Base-by-base conservation (phyloP, 2,888 invertebrate species). In the Iphiclides podalirius region DNA sequence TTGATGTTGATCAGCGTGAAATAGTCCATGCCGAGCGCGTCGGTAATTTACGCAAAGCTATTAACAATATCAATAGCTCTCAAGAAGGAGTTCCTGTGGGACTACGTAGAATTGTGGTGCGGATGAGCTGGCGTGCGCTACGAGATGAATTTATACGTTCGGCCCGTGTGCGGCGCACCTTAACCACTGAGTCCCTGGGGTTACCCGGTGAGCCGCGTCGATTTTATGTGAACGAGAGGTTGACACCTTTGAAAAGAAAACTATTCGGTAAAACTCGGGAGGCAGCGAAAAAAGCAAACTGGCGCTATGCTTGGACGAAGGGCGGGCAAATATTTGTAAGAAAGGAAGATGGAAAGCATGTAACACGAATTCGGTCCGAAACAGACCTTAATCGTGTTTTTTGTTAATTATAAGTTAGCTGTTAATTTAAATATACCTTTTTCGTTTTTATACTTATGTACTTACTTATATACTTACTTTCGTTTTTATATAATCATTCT, bases 151-250 rank as follows among this genome's bases (percentile, higher is more conserved):
- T 42, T 11, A n/a, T 43, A 14, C 34, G 26, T 9, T 26, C 43
- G n/a, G 31, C 36, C 12, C 36, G 28, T 1, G 36, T 47, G 12
- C 47, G 47, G 35, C 43, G 1, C 35, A 43, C n/a, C n/a, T n/a
- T n/a, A n/a, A n/a, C n/a, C n/a, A n/a, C n/a, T n/a, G n/a, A n/a
- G n/a, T n/a, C n/a, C 15, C 34, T 43, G 35, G 20, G 20, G 13
- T 2, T 43, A 6, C 2, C 43, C 1, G 43, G 43, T 0, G 15
- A 14, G 14, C 23, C 9, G 15, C 26, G 9, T 4, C 23, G 9
- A n/a, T 8, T 39, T 4, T 39, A 34, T 13, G n/a, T 50, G 1
- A 50, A 50, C 40, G 50, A 50, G 9, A 17, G 50, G 13, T 12
- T 50, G 9, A 51, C 46, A 26, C 26, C 26, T 1, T 8, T 9